A percentile compares a stretch with the other conserved stretches of the same genome.
Evolutionary conservation across 2,888 invertebrate species (phyloP).

Genomic region (Pediacus dermestoides): DNA sequence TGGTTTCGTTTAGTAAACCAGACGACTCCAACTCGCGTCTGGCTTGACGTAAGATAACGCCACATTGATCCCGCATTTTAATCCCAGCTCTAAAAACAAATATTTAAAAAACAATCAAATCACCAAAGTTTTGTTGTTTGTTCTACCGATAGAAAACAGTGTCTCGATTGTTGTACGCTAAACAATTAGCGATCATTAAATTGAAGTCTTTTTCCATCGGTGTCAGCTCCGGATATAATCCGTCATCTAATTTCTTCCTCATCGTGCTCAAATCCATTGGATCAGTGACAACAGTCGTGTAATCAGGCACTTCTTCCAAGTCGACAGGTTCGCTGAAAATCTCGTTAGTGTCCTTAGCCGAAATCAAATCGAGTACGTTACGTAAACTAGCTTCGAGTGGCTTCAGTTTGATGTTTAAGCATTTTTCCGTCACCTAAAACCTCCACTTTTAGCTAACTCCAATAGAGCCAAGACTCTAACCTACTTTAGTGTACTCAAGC

Average conservation of each 20-base stretch:
- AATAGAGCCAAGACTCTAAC: too few relatives aligned
- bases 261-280: conserved; percentile 92
- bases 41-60: conserved; percentile 72
- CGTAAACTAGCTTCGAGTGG: conserved; percentile 78
- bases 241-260: conserved; percentile 68
- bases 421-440: conserved; percentile 77
- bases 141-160: conserved; percentile 85
- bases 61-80: conserved; percentile 86
- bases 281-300: conserved; percentile 74
- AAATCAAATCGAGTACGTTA: conserved; percentile 72
- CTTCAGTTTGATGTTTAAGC: conserved; percentile 74
- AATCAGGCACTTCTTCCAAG: conserved; percentile 84
- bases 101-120: conserved; percentile 4
- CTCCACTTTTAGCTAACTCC: too few relatives aligned
- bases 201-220: conserved; percentile 87
- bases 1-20: conserved; percentile 52
- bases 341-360: conserved; percentile 76
- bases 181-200: conserved; percentile 94
- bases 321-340: conserved; percentile 94
- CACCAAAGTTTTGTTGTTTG: not conserved
- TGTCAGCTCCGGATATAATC: conserved; percentile 67
- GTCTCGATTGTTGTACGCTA: conserved; percentile 92
- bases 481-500: conserved; percentile 76
- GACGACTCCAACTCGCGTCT: conserved; percentile 67
- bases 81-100: conserved; percentile 65